A percentile compares a stretch with the other conserved stretches of the same genome.
Evolutionary conservation across 2,888 invertebrate genomes (phyloP).

Genomic region (Eupithecia dodoneata): DNA sequence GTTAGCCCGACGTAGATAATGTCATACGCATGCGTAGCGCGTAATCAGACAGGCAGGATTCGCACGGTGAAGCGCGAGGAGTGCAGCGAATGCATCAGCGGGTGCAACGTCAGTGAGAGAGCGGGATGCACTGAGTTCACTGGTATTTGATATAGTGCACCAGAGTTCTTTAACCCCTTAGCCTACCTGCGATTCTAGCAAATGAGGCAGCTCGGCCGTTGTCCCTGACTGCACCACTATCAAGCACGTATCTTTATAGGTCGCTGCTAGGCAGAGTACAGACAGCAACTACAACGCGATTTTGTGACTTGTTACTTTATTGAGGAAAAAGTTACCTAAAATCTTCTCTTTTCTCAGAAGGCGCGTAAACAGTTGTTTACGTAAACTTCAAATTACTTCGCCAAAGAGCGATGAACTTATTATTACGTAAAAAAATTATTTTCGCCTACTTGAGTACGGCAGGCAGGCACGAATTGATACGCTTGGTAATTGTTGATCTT

Average conservation of each 20-base stretch:
- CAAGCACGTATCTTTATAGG: constrained; percentile 81
- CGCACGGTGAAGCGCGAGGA: constrained; percentile 75
- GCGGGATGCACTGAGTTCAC: constrained; percentile 78
- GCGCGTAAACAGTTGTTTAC: constrained; percentile 24
- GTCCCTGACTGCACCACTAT: constrained; percentile 81
- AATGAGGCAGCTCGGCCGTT: constrained; percentile 82
- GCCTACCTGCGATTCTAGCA: constrained; percentile 84
- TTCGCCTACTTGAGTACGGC: constrained; percentile 1
- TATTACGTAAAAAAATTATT: constrained; percentile 21
- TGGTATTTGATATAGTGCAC: constrained; percentile 84
- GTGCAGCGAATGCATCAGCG: constrained; percentile 69
- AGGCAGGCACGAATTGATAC: neutral
- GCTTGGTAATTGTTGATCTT: neutral
- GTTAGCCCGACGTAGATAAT: constrained; percentile 70
- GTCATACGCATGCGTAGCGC: constrained; percentile 80
- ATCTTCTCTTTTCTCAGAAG: constrained; percentile 20
- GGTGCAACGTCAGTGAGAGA: constrained; percentile 75
- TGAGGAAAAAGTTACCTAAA: constrained; percentile 23
- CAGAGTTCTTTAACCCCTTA: constrained; percentile 84
- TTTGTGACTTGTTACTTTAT: neutral
- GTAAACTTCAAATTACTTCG: constrained; percentile 24
- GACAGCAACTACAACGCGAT: constrained; percentile 54
- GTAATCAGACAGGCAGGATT: constrained; percentile 82
- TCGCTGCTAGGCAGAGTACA: constrained; percentile 70
- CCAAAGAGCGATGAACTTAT: constrained; percentile 30